Evolutionary conservation across 92 coral and sea anemone species (phyloP).

Genomic region (Galaxea fascicularis): DNA sequence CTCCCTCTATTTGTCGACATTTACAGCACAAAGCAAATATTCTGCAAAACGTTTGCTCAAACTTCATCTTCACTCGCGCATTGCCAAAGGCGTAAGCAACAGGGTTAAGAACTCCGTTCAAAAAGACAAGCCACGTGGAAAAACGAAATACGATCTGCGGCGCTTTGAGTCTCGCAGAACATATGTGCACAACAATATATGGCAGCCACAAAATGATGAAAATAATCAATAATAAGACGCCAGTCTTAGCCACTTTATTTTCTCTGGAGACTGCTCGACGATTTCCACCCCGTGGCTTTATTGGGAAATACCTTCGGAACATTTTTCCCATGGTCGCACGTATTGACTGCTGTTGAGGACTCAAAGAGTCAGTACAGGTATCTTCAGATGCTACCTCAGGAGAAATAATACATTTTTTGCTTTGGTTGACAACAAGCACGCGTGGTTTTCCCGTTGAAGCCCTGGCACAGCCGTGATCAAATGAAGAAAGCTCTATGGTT

Average conservation of each 20-base stretch:
- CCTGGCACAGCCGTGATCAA: background rate
- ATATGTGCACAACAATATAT: conserved; percentile 87
- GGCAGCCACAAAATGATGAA: conserved; percentile 90
- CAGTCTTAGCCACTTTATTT: conserved; percentile 87
- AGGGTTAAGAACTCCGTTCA: conserved; percentile 91
- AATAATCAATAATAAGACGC: conserved; percentile 72
- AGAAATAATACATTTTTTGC: background rate
- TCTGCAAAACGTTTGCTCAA: conserved; percentile 48
- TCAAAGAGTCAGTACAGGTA: conserved; percentile 16
- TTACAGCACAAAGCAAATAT: conserved; percentile 46
- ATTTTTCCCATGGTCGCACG: background rate
- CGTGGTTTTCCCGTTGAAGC: background rate
- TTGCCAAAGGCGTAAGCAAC: conserved; percentile 86
- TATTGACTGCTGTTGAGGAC: conserved; percentile 5
- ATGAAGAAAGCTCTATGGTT: conserved; percentile 11
- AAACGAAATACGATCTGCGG: conserved; percentile 64
- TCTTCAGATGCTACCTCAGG: background rate
- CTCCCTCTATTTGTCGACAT: conserved; percentile 16
- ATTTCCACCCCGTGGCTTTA: conserved; percentile 19
- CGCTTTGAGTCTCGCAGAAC: conserved; percentile 63
- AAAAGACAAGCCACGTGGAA: conserved; percentile 88
- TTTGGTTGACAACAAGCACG: background rate
- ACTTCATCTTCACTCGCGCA: conserved; percentile 63
- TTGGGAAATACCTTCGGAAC: conserved; percentile 24
- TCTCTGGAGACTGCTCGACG: conserved; percentile 68